phyloP scores from a whole-genome alignment of 2,797 vertebrate genomes.

The Caiman crocodilus region DNA sequence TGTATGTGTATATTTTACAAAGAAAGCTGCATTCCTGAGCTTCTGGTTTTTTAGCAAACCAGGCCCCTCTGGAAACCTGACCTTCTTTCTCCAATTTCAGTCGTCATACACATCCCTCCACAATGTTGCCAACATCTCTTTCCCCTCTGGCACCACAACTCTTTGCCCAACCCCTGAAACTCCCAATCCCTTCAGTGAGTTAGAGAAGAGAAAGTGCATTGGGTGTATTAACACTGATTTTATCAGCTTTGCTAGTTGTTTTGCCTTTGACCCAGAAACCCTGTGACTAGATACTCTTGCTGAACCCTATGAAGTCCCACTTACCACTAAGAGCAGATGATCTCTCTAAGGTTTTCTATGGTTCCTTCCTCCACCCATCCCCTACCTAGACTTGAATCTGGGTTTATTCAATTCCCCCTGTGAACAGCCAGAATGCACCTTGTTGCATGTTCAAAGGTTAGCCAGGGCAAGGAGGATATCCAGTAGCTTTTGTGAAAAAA shows the following conservation, averaged over 20 bases:
- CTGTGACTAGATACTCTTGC: too few species aligned
- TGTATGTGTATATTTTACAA: not conserved
- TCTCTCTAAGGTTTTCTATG: not conserved
- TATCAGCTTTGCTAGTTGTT: not conserved
- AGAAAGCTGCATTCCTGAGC: accelerated
- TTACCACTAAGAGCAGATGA: not conserved
- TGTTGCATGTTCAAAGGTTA: not conserved
- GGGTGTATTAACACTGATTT: not conserved
- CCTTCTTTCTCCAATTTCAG: accelerated
- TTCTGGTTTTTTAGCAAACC: not conserved
- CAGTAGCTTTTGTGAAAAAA: not conserved
- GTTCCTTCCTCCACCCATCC: not conserved
- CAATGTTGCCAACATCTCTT: not conserved
- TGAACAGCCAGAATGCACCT: accelerated
- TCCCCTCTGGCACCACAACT: not conserved
- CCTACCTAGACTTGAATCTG: not conserved
- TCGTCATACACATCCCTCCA: not conserved
- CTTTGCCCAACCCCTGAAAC: not conserved
- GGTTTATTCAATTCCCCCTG: not conserved
- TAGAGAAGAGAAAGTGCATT: not conserved
- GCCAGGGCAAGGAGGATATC: accelerated
- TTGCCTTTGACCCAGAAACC: not conserved
- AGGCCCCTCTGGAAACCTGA: not conserved
- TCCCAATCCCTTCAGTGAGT: not conserved
- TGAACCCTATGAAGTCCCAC: not conserved